Evolutionary conservation across 2,113 vertebrate genomes (phyloP).

Genomic region (Megaleporinus macrocephalus): DNA sequence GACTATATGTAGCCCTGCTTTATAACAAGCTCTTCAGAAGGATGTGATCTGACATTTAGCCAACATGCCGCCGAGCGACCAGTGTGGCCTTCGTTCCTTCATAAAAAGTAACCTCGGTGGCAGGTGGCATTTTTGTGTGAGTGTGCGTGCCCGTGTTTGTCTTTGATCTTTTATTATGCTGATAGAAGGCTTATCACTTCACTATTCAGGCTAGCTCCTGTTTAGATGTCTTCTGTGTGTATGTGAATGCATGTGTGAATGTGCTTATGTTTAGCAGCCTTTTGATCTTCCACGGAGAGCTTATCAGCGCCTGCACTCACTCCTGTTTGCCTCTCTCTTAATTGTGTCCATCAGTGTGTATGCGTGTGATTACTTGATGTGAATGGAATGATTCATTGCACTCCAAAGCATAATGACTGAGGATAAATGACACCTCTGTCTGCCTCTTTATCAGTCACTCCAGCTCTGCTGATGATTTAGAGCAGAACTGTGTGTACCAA

Average conservation of each 20-base stretch:
- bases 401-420: constrained; percentile 23
- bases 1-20: background rate
- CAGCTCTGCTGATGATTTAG: background rate
- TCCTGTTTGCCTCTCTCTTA: background rate
- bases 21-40: background rate
- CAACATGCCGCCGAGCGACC: background rate
- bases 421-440: constrained; percentile 16
- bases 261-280: background rate
- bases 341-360: constrained; percentile 20
- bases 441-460: constrained; percentile 28
- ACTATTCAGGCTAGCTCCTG: constrained; percentile 2
- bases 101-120: background rate
- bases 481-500: background rate
- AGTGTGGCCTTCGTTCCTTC: background rate
- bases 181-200: constrained; percentile 5
- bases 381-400: constrained; percentile 38
- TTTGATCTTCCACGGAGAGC: constrained; percentile 1
- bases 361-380: constrained; percentile 12
- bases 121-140: background rate
- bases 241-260: constrained; percentile 9
- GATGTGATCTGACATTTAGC: background rate
- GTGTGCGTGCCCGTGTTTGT: background rate
- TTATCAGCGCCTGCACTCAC: constrained; percentile 27
- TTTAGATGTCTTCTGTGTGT: background rate
- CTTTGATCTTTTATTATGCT: background rate